Evolutionary conservation across 1,140 invertebrate species (phyloP).

Genomic region (Berghia stephanieae): DNA sequence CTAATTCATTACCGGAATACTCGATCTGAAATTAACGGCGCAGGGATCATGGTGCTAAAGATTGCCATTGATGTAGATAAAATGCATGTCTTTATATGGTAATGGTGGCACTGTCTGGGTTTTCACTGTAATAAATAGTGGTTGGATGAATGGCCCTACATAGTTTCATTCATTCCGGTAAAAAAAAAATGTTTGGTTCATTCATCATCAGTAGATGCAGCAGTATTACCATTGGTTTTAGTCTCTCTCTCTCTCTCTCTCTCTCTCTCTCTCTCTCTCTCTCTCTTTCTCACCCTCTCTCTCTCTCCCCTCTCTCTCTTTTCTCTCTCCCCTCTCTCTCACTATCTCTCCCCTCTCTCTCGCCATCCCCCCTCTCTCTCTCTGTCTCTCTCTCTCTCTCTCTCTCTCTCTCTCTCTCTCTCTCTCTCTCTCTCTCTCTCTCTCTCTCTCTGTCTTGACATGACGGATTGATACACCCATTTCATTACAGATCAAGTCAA

Average conservation of each 20-base stretch:
- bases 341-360: background rate
- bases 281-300: constrained; percentile 5
- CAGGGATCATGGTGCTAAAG: background rate
- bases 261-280: constrained; percentile 8
- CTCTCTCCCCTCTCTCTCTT: background rate
- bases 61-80: background rate
- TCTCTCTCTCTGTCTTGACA: background rate
- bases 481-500: too few species aligned
- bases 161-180: background rate
- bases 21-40: too few species aligned
- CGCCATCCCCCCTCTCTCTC: background rate
- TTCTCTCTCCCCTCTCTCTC: background rate
- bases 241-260: constrained; percentile 1
- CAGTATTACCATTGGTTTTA: too few species aligned
- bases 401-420: background rate
- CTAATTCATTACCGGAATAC: too few species aligned
- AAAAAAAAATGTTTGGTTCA: background rate
- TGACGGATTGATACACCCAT: too few species aligned
- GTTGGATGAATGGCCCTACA: background rate
- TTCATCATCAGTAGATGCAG: background rate
- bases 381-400: background rate
- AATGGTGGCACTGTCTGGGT: background rate
- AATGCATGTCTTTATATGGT: background rate
- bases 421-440: background rate
- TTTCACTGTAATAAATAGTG: background rate